These are phyloP conservation scores for Vireo altiloquus DNA, from an alignment of 2,113 vertebrate genomes.

Conservation along the genomic window DNA sequence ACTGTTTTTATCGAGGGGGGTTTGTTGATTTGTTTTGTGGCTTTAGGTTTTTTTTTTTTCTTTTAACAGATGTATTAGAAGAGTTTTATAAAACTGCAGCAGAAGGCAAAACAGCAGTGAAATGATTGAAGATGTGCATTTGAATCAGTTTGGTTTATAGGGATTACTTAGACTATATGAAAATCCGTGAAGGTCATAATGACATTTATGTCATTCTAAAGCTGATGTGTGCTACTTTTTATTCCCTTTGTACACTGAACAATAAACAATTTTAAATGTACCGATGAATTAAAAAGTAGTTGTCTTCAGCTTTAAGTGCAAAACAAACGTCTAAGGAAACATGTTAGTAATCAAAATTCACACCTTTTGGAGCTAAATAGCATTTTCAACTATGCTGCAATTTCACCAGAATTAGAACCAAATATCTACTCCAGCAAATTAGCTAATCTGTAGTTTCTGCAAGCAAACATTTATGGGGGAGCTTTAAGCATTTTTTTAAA, in stretches of 20 bases:
- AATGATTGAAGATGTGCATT: conserved; percentile 69
- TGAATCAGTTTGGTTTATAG: conserved; percentile 66
- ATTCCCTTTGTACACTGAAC: conserved; percentile 47
- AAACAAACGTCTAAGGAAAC: not conserved
- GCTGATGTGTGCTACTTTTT: conserved; percentile 57
- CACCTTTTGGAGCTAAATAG: not conserved
- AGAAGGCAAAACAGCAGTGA: conserved; percentile 59
- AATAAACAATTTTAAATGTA: conserved; percentile 39
- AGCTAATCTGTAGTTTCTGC: not conserved
- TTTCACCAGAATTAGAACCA: not conserved
- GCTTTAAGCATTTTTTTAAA: not conserved
- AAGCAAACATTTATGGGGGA: not conserved
- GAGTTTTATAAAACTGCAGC: conserved; percentile 23
- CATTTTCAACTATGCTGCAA: not conserved
- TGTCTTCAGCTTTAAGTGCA: conserved; percentile 16
- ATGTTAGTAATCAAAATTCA: not conserved
- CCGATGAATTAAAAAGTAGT: conserved; percentile 43
- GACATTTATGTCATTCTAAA: conserved; percentile 68
- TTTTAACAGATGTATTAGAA: conserved; percentile 47
- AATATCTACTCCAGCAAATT: not conserved
- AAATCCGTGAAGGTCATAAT: conserved; percentile 72
- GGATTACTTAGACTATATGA: conserved; percentile 66
- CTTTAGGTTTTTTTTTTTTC: not conserved
- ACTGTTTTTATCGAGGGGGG: not conserved
- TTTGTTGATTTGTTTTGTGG: not conserved